Base-by-base conservation (phyloP, 2,797 vertebrate genomes). In the Tragopan temminckii region DNA sequence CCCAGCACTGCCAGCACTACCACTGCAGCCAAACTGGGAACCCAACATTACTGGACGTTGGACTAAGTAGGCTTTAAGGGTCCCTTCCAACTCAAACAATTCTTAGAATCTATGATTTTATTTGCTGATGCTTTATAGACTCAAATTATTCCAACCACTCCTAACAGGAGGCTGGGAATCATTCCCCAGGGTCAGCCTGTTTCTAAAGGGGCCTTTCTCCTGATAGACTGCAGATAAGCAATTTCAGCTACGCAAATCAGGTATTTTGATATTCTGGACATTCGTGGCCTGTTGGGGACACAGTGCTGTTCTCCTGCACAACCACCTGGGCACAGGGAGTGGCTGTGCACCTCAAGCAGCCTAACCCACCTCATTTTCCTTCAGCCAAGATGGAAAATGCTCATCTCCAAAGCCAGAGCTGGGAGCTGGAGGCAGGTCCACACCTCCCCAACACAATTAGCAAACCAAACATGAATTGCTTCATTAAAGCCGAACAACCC, bases 211-310 rank as follows among this genome's bases (percentile, higher is more conserved):
- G 3, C 45, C 7, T 72, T 72, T 82, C 59, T 36, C 33, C 14
- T 29, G 19, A 21, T 1, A 40, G 15, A 9, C 14, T 10, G 2
- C 50, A n/a, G 29, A 42, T 1, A 16, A 84, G 17, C 0, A 4
- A 13, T 58, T 80, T 68, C 55, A 40, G 53, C 42, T 31, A 4
- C 0, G 0, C 17, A 64, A 36, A 48, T 27, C 11, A 35, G 8
- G 18, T 0, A 0, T 35, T 85, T 58, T 79, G 17, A 18, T 33
- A 33, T 18, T 19, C 2, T 6, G 72, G 38, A 29, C 14, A 19
- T 12, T 42, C 2, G 0, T 3, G 21, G 25, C 25, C 27, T 2
- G 0, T 4, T 43, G 42, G 36, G 15, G 31, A 23, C 40, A 24
- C 4, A 17, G 12, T 57, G 43, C 23, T 7, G 5, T 15, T 3